A percentile compares a stretch with the other conserved stretches of the same genome.
These are phyloP conservation scores for Amiota minor DNA, from an alignment of 2,888 invertebrate genomes.

Conservation along the genomic window DNA sequence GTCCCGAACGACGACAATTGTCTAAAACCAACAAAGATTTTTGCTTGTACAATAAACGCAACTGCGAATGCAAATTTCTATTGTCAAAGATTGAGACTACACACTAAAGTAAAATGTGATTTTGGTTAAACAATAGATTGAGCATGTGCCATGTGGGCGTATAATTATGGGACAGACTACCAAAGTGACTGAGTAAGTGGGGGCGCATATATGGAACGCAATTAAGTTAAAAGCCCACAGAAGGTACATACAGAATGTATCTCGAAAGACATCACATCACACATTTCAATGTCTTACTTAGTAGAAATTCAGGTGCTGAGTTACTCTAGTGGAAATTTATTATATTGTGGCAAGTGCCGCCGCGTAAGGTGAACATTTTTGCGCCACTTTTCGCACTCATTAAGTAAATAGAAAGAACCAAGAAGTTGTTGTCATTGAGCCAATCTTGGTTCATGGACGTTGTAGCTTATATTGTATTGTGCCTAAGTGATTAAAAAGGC, in stretches of 20 bases:
- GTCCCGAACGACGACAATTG: constrained; percentile 48
- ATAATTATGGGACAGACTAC: constrained; percentile 34
- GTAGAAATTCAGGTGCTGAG: constrained; percentile 19
- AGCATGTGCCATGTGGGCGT: constrained; percentile 42
- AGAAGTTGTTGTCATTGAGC: constrained; percentile 53
- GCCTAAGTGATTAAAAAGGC: constrained; percentile 69
- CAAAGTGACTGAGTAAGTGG: background rate
- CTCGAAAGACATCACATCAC: background rate
- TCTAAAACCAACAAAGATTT: constrained; percentile 33
- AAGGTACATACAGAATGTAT: constrained; percentile 32
- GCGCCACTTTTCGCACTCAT: constrained; percentile 65
- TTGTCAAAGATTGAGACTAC: background rate
- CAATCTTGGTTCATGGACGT: constrained; percentile 51
- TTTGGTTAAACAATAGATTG: constrained; percentile 27
- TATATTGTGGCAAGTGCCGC: constrained; percentile 38
- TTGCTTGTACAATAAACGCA: background rate
- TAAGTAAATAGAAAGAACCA: constrained; percentile 61
- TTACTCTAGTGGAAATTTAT: constrained; percentile 54
- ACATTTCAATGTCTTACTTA: background rate
- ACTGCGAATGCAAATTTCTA: constrained; percentile 26
- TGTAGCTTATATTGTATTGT: background rate
- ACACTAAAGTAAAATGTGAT: constrained; percentile 24
- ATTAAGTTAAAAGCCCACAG: constrained; percentile 34
- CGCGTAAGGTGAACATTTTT: constrained; percentile 43
- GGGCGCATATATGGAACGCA: background rate